These are phyloP conservation scores for Mus spicilegus DNA, from an alignment of 2,113 vertebrate species.

Conservation along the genomic window DNA sequence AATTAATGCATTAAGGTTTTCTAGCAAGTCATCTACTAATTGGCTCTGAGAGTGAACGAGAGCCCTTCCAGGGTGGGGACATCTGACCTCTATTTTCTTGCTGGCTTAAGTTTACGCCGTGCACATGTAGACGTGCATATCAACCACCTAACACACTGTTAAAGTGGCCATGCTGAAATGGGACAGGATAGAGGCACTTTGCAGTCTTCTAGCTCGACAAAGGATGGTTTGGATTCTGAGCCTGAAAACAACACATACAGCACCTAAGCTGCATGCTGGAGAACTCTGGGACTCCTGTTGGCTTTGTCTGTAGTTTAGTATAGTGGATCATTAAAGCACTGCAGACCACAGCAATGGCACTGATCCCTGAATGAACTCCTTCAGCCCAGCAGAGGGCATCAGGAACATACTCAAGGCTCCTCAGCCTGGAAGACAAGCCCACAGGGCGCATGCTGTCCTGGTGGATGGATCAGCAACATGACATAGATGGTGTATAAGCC, in stretches of 20 bases:
- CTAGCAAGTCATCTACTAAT: constrained; percentile 29
- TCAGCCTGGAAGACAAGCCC: constrained; percentile 13
- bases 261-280: neutral
- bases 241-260: neutral
- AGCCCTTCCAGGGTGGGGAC: neutral
- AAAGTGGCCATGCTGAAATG: neutral
- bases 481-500: neutral
- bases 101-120: constrained; percentile 27
- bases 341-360: neutral
- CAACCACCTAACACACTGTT: neutral
- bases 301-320: neutral
- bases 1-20: neutral
- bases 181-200: neutral
- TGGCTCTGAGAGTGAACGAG: neutral
- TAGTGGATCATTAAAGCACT: neutral
- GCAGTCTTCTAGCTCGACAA: constrained; percentile 6
- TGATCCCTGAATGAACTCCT: neutral
- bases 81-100: constrained; percentile 5
- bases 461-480: neutral
- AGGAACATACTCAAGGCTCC: neutral
- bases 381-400: neutral
- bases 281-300: neutral
- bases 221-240: neutral
- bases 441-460: too few species aligned
- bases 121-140: neutral